phyloP scores from a whole-genome alignment of 1,140 invertebrate genomes.

The Drosophila pandora region DNA sequence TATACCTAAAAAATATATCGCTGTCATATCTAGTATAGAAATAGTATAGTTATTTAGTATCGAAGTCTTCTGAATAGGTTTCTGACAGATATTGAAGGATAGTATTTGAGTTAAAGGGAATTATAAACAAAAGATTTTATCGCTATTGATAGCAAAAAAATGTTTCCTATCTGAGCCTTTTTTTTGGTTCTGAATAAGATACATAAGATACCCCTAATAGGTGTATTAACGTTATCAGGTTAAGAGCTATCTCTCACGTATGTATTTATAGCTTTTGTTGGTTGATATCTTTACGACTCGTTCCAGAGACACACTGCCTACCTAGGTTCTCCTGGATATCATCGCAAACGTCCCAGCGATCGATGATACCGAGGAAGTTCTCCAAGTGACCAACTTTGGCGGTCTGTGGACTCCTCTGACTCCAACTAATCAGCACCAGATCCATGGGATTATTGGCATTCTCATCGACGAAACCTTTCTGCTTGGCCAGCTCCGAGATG shows the following conservation, averaged over 20 bases:
- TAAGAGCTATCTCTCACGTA: neutral
- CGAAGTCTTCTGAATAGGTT: neutral
- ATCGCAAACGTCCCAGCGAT: constrained; percentile 88
- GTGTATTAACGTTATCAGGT: constrained; percentile 1
- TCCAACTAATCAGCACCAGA: constrained; percentile 85
- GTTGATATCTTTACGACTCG: neutral
- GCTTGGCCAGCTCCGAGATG: constrained; percentile 85
- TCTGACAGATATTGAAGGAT: too few relatives aligned
- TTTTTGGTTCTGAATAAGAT: neutral
- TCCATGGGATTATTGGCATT: constrained; percentile 84
- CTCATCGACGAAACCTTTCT: constrained; percentile 50
- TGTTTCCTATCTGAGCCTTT: neutral
- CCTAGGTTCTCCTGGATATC: constrained; percentile 86
- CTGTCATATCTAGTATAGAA: too few relatives aligned
- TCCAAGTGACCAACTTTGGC: constrained; percentile 85
- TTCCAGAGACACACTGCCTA: constrained; percentile 68
- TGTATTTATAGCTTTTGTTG: neutral
- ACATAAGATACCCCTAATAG: neutral
- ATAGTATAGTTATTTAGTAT: neutral
- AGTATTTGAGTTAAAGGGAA: too few relatives aligned
- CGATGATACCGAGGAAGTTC: constrained; percentile 85
- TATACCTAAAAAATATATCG: too few relatives aligned
- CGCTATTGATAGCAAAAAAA: neutral
- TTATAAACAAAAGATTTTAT: neutral
- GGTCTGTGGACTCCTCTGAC: constrained; percentile 73